phyloP scores from a whole-genome alignment of 2,797 vertebrate species.

The Neosilurus mollespiculum region DNA sequence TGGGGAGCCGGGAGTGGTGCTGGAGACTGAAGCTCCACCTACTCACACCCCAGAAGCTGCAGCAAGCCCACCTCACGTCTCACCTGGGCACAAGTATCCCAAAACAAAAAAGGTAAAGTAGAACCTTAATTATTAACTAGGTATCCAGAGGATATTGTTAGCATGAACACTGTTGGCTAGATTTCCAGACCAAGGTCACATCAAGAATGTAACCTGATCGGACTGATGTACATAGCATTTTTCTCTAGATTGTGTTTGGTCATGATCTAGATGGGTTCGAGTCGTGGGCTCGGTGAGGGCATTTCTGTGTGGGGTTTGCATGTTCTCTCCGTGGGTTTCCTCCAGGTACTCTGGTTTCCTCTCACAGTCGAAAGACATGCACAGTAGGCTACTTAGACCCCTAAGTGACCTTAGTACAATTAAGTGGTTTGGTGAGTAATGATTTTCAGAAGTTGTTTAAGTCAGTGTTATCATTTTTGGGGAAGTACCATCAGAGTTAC shows the following conservation, averaged over 20 bases:
- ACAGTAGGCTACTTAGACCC: too few relatives aligned
- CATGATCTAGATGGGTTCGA: neutral
- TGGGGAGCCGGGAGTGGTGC: constrained; percentile 72
- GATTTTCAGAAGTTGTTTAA: too few relatives aligned
- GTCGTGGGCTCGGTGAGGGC: too few relatives aligned
- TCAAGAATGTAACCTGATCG: neutral
- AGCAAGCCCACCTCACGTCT: constrained; percentile 75
- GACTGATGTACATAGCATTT: neutral
- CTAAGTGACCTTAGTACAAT: too few relatives aligned
- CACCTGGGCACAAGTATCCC: constrained; percentile 84
- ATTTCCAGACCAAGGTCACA: neutral
- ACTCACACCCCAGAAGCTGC: constrained; percentile 64
- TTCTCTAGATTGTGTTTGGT: neutral
- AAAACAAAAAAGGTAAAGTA: constrained; percentile 95
- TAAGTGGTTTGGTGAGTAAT: too few relatives aligned
- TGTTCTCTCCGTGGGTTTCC: too few relatives aligned
- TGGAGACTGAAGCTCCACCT: constrained; percentile 73
- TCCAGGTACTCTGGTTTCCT: too few relatives aligned
- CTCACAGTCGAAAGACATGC: too few relatives aligned
- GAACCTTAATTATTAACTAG: neutral
- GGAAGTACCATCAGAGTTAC: too few relatives aligned
- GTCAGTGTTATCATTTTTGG: too few relatives aligned
- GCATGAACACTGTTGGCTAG: neutral
- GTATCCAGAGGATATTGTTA: neutral
- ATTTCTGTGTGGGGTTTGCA: too few relatives aligned